Percentiles rank a stretch among this genome's conserved stretches.
phyloP scores from a whole-genome alignment of 2,888 invertebrate species.

The Parnassius smintheus region DNA sequence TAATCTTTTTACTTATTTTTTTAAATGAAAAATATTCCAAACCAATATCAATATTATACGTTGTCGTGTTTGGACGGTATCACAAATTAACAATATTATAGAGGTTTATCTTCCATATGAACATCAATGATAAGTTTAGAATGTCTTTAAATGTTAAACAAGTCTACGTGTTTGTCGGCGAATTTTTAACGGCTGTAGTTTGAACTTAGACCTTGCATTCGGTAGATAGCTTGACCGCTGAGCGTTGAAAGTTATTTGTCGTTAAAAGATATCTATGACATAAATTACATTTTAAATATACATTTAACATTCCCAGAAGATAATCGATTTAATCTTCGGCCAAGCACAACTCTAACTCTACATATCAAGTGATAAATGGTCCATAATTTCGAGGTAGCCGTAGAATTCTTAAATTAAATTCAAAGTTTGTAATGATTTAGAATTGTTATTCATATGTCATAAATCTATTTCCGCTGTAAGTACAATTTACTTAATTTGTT shows the following conservation, averaged over 20 bases:
- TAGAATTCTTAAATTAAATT: constrained; percentile 16
- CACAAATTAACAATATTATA: too few species aligned
- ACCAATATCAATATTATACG: too few species aligned
- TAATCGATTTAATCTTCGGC: constrained; percentile 20
- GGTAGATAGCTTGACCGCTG: background rate
- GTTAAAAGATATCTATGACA: constrained; percentile 19
- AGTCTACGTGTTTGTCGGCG: too few species aligned
- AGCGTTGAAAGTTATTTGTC: background rate
- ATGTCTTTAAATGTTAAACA: too few species aligned
- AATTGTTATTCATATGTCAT: constrained; percentile 7
- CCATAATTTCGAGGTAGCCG: constrained; percentile 10
- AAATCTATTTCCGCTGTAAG: background rate
- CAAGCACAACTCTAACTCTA: constrained; percentile 5
- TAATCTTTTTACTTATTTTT: too few species aligned
- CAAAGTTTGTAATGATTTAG: constrained; percentile 15
- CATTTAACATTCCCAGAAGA: constrained; percentile 10
- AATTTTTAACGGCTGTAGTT: too few species aligned
- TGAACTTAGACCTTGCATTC: background rate
- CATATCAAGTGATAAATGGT: constrained; percentile 21
- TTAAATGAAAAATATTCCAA: too few species aligned
- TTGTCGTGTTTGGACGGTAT: too few species aligned
- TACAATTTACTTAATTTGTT: too few species aligned
- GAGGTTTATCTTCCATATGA: too few species aligned
- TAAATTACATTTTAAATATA: constrained; percentile 19
- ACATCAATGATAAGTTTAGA: too few species aligned